These are phyloP conservation scores for Polymixis lichenea DNA, from an alignment of 2,888 invertebrate genomes.

Conservation along the genomic window DNA sequence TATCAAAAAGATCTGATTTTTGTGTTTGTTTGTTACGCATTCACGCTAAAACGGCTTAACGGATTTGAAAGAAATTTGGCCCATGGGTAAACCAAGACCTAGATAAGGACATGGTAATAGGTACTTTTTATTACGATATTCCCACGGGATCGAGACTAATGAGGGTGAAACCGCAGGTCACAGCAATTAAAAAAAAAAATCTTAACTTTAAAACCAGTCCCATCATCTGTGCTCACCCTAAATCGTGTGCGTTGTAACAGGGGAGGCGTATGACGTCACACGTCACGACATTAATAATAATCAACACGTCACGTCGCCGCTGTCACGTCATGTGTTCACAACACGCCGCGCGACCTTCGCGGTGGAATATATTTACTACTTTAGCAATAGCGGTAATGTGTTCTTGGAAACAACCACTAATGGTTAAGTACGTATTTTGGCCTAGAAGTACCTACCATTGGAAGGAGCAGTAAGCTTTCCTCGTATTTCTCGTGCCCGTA, in stretches of 20 bases:
- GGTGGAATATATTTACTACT: constrained; percentile 38
- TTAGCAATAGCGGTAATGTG: constrained; percentile 17
- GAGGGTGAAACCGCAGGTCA: no score
- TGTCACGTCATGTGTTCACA: constrained; percentile 61
- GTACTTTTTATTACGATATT: no score
- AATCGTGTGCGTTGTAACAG: constrained; percentile 14
- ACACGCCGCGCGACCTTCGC: constrained; percentile 57
- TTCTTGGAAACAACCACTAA: constrained; percentile 8
- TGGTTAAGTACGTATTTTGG: neutral
- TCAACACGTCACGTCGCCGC: constrained; percentile 60
- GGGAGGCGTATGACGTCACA: constrained; percentile 58
- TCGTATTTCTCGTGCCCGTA: neutral
- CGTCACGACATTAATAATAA: constrained; percentile 66
- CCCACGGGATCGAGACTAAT: no score
- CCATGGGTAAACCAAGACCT: no score
- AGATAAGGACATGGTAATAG: no score
- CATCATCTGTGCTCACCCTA: constrained; percentile 36
- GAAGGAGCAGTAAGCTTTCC: neutral
- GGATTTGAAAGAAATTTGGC: no score
- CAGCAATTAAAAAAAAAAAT: neutral
- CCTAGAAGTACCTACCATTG: neutral
- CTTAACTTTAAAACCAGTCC: neutral
- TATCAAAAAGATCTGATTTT: no score
- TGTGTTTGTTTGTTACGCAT: no score
- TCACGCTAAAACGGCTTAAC: no score